Evolutionary conservation across 1,140 invertebrate species (phyloP).

Genomic region (Lasaia peninsularis): DNA sequence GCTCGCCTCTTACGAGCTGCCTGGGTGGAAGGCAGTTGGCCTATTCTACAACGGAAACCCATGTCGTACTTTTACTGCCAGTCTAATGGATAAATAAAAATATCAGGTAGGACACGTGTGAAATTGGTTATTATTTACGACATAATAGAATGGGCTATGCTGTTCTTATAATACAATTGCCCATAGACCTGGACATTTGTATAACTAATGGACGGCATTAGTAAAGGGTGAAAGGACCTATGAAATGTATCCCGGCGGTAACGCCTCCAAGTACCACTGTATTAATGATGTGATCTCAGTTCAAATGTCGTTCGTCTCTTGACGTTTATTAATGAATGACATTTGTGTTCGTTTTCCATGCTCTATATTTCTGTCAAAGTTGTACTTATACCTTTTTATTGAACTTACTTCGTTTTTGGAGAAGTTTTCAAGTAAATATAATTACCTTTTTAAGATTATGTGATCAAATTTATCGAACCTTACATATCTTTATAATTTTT

Average conservation of each 20-base stretch:
- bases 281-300: slow-evolving; percentile 75
- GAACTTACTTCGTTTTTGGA: too few relatives aligned
- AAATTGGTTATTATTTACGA: slow-evolving; percentile 37
- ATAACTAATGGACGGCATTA: slow-evolving; percentile 56
- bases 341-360: slow-evolving; percentile 17
- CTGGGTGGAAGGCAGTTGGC: too few relatives aligned
- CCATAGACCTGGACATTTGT: slow-evolving; percentile 30
- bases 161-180: slow-evolving; percentile 18
- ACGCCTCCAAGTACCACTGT: slow-evolving; percentile 66
- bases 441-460: too few relatives aligned
- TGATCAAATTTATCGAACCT: too few relatives aligned
- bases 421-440: too few relatives aligned
- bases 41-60: too few relatives aligned
- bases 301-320: slow-evolving; percentile 54
- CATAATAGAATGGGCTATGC: not conserved
- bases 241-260: slow-evolving; percentile 53
- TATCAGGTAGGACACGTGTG: slow-evolving; percentile 33
- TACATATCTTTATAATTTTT: too few relatives aligned
- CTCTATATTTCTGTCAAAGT: slow-evolving; percentile 9
- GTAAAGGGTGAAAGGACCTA: slow-evolving; percentile 69
- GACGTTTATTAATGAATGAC: slow-evolving; percentile 65
- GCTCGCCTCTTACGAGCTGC: too few relatives aligned
- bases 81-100: not conserved
- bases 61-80: too few relatives aligned
- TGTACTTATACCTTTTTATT: not conserved